Evolutionary conservation across 2,888 invertebrate genomes (phyloP).

Genomic region (Toxonevra muliebris): DNA sequence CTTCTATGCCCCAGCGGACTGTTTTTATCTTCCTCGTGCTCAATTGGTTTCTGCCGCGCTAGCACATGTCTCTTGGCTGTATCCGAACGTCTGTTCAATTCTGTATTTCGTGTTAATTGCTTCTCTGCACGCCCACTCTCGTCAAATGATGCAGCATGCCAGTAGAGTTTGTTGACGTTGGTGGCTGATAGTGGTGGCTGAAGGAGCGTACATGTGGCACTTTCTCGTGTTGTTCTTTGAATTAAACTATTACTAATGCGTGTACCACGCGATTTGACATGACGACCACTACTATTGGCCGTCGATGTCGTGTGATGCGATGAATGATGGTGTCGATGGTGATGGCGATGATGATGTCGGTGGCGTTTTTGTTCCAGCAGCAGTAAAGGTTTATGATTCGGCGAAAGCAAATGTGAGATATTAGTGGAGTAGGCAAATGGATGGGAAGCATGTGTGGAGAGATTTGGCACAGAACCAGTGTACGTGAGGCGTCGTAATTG

Average conservation of each 20-base stretch:
- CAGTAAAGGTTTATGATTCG: conserved; percentile 53
- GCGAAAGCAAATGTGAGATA: conserved; percentile 58
- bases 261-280: conserved; percentile 52
- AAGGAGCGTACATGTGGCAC: conserved; percentile 62
- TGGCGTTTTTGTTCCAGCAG: conserved; percentile 55
- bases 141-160: conserved; percentile 86
- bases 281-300: conserved; percentile 52
- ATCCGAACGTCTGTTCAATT: conserved; percentile 69
- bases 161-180: conserved; percentile 64
- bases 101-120: conserved; percentile 63
- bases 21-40: conserved; percentile 69
- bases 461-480: conserved; percentile 72
- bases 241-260: conserved; percentile 61
- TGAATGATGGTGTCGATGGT: conserved; percentile 44
- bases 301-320: conserved; percentile 34
- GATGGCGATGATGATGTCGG: conserved; percentile 52
- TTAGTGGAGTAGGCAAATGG: conserved; percentile 50
- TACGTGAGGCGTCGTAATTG: conserved; percentile 63
- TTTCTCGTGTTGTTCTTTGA: conserved; percentile 63
- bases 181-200: conserved; percentile 70
- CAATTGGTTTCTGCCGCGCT: conserved; percentile 78
- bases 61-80: conserved; percentile 79
- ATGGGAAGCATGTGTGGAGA: conserved; percentile 54
- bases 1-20: conserved; percentile 58
- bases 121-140: conserved; percentile 69